These are phyloP conservation scores for Scytalopus superciliaris DNA, from an alignment of 2,113 vertebrate genomes.

Conservation along the genomic window DNA sequence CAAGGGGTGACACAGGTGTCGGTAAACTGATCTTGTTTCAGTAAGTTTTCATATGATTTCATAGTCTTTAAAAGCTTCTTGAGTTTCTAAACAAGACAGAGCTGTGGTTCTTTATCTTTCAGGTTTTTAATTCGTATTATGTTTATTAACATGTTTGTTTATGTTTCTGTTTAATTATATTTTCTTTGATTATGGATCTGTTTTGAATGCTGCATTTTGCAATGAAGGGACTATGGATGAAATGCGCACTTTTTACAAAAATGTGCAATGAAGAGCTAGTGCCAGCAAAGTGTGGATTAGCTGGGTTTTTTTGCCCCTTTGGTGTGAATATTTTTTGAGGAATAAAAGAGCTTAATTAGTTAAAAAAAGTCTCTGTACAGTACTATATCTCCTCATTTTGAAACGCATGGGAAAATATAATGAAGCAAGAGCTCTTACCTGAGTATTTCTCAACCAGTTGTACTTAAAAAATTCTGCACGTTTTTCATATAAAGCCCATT, in stretches of 20 bases:
- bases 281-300: neutral
- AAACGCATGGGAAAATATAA: neutral
- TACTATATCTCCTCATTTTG: neutral
- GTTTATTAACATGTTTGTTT: neutral
- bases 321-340: neutral
- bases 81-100: neutral
- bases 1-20: neutral
- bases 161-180: neutral
- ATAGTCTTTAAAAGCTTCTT: neutral
- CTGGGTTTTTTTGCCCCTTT: neutral
- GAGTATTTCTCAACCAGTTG: neutral
- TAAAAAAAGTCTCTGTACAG: neutral
- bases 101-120: neutral
- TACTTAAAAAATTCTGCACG: neutral
- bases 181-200: neutral
- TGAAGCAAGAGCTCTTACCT: neutral
- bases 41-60: neutral
- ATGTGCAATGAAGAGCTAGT: neutral
- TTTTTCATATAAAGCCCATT: neutral
- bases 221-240: neutral
- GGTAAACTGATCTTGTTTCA: neutral
- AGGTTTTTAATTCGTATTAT: neutral
- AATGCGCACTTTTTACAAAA: neutral
- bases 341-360: conserved; percentile 2
- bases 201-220: neutral